phyloP scores from a whole-genome alignment of 1,140 invertebrate genomes.

The Conus betulinus region DNA sequence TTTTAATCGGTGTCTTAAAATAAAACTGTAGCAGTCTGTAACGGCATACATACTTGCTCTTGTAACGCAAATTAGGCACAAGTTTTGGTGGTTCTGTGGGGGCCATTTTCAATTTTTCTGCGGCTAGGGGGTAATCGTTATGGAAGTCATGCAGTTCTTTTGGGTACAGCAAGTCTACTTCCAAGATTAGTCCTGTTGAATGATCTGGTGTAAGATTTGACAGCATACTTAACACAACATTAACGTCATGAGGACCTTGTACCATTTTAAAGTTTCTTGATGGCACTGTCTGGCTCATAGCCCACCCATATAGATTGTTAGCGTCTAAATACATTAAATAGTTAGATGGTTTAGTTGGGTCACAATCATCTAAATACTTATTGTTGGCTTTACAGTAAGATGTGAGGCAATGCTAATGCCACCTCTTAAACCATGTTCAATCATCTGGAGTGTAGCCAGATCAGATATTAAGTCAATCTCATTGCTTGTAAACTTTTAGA shows the following conservation, averaged over 20 bases:
- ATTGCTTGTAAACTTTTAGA: no score
- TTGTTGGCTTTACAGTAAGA: constrained; percentile 51
- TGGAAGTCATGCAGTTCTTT: constrained; percentile 77
- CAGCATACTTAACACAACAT: constrained; percentile 57
- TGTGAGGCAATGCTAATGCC: constrained; percentile 31
- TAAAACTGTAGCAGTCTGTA: no score
- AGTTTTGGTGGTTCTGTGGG: constrained; percentile 40
- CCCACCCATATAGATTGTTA: constrained; percentile 61
- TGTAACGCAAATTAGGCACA: constrained; percentile 45
- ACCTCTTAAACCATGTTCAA: no score
- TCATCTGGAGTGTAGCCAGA: no score
- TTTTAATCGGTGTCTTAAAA: no score
- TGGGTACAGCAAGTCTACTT: constrained; percentile 72
- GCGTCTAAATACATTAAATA: no score
- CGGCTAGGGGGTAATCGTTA: constrained; percentile 77
- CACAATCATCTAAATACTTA: constrained; percentile 43
- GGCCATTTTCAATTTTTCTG: constrained; percentile 56
- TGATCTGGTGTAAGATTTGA: constrained; percentile 69
- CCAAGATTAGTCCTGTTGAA: constrained; percentile 77
- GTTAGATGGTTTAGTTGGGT: no score
- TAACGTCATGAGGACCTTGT: constrained; percentile 38
- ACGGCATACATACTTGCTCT: constrained; percentile 47
- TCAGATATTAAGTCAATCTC: no score
- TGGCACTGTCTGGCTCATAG: constrained; percentile 49
- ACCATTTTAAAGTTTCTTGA: constrained; percentile 55